Conservation (phyloP, 2,113 vertebrate species). For the Chelonoidis abingdonii region DNA sequence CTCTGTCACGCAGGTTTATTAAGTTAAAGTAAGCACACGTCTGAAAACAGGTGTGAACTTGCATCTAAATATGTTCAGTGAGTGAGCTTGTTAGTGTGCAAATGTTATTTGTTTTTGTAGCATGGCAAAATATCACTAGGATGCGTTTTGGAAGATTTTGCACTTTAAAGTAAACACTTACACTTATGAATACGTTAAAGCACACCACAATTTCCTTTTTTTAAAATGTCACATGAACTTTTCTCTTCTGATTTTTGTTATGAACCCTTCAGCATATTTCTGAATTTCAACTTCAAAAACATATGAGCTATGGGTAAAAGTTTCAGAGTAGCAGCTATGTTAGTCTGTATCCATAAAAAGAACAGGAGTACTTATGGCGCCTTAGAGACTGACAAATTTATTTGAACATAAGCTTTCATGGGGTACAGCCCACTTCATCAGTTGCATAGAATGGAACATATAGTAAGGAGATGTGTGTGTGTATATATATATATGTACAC, state of each 20-base stretch:
- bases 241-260: background rate
- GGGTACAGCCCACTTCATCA: no score
- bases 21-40: background rate
- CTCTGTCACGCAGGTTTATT: background rate
- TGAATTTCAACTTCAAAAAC: rapidly evolving
- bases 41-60: rapidly evolving
- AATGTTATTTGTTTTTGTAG: background rate
- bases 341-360: no score
- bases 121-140: rapidly evolving
- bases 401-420: no score
- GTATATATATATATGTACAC: no score
- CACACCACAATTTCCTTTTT: background rate
- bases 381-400: no score
- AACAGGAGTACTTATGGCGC: no score
- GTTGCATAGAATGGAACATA: no score
- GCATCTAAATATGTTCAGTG: background rate
- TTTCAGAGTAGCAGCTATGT: no score
- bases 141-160: background rate
- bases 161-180: background rate
- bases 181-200: background rate
- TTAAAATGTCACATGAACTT: background rate
- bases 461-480: no score
- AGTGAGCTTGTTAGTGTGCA: background rate
- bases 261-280: rapidly evolving
- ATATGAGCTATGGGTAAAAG: background rate